Percentiles rank a stretch among this genome's conserved stretches.
Evolutionary conservation across 1,140 invertebrate genomes (phyloP).

Genomic region (Hylyphantes graminicola): DNA sequence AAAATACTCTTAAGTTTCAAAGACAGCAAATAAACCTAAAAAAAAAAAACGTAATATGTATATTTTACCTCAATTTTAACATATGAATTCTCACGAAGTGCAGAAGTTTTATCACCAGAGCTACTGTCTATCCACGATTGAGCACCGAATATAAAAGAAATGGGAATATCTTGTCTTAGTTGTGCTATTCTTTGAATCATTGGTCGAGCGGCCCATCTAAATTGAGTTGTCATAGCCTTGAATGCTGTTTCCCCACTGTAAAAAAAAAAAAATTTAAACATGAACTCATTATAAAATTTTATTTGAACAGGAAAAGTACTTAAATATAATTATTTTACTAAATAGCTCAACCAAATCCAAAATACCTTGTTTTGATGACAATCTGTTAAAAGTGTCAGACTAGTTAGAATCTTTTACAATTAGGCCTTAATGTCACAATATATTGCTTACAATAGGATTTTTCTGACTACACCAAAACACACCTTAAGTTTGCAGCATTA

Average conservation of each 20-base stretch:
- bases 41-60: no score
- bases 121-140: constrained; percentile 93
- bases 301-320: no score
- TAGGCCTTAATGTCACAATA: no score
- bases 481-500: no score
- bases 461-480: no score
- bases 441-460: no score
- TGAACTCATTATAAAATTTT: no score
- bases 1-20: constrained; percentile 23
- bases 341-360: no score
- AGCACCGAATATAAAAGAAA: constrained; percentile 92
- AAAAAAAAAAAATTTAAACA: constrained; percentile 41
- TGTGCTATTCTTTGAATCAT: constrained; percentile 85
- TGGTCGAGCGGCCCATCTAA: constrained; percentile 96
- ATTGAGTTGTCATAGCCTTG: constrained; percentile 86
- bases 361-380: no score
- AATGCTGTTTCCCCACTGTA: constrained; percentile 92
- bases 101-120: constrained; percentile 81
- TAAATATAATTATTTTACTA: no score
- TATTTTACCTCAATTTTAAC: constrained; percentile 85
- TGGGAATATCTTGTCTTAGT: constrained; percentile 79
- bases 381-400: no score
- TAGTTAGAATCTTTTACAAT: no score
- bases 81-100: constrained; percentile 75
- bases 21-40: not conserved